phyloP scores from a whole-genome alignment of 2,888 invertebrate genomes.

The Dorcus hopei region DNA sequence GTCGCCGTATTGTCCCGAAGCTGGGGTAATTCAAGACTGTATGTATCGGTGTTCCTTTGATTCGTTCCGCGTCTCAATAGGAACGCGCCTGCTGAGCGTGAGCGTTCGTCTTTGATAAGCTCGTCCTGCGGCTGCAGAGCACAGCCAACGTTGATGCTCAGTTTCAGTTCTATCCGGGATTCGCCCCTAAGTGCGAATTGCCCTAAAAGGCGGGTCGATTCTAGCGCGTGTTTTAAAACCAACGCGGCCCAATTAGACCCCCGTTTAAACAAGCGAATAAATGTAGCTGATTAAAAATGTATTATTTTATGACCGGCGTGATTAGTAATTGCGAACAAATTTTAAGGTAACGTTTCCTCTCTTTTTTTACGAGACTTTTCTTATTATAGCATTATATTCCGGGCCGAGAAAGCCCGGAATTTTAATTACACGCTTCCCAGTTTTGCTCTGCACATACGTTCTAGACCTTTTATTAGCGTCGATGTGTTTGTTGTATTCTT shows the following conservation, averaged over 20 bases:
- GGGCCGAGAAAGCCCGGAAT: no score
- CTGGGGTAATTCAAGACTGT: no score
- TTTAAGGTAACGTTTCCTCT: conserved; percentile 27
- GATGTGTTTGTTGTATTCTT: no score
- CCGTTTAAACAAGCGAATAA: neutral
- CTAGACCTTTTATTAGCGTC: no score
- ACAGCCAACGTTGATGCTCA: conserved; percentile 21
- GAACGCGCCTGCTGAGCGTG: conserved; percentile 5
- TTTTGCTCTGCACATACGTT: no score
- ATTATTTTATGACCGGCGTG: conserved; percentile 34
- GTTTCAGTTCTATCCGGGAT: conserved; percentile 19
- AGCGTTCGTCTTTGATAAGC: conserved; percentile 9
- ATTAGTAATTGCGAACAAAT: conserved; percentile 35
- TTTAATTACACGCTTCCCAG: no score
- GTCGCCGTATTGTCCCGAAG: no score
- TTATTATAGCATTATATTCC: no score
- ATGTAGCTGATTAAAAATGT: conserved; percentile 20
- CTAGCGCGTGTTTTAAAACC: conserved; percentile 3
- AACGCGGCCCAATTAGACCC: neutral
- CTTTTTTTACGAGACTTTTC: no score
- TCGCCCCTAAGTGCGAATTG: neutral
- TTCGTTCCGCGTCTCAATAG: neutral
- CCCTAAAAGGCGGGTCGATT: neutral
- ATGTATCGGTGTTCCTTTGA: neutral
- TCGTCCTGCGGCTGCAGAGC: conserved; percentile 14